phyloP scores from a whole-genome alignment of 2,113 vertebrate species.

The Vombatus ursinus region DNA sequence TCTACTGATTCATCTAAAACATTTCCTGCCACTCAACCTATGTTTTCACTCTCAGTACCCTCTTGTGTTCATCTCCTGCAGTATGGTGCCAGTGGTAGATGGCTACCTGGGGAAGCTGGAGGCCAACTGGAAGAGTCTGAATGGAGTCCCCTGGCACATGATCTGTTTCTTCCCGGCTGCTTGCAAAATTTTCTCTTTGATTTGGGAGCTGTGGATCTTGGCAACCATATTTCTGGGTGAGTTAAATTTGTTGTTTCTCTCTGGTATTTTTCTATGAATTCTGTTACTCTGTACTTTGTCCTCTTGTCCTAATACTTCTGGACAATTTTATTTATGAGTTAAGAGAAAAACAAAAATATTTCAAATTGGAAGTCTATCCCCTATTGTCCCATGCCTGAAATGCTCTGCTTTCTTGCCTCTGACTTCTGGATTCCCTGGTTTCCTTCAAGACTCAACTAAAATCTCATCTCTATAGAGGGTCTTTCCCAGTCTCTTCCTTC shows the following conservation, averaged over 20 bases:
- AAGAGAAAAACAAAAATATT: not conserved
- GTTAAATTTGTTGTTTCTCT: not conserved
- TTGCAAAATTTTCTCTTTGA: not conserved
- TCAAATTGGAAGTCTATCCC: not conserved
- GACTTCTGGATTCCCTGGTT: not conserved
- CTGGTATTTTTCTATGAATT: not conserved
- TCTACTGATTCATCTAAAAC: not conserved
- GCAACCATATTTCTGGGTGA: not conserved
- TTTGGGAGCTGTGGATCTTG: not conserved
- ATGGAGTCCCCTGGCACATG: not conserved
- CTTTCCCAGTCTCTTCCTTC: not conserved
- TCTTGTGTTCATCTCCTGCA: not conserved
- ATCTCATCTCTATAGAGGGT: not conserved
- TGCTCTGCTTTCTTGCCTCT: not conserved
- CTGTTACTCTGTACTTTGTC: not conserved
- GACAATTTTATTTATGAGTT: not conserved
- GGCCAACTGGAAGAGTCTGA: not conserved
- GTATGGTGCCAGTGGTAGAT: conserved; percentile 1
- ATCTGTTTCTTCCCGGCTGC: not conserved
- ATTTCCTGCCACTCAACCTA: not conserved
- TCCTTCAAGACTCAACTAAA: not conserved
- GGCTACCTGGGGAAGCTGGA: not conserved
- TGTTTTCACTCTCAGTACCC: not conserved
- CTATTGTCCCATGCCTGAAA: not conserved
- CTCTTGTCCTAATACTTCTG: not conserved